These are phyloP conservation scores for Carettochelys insculpta DNA, from an alignment of 2,113 vertebrate genomes.

Conservation along the genomic window DNA sequence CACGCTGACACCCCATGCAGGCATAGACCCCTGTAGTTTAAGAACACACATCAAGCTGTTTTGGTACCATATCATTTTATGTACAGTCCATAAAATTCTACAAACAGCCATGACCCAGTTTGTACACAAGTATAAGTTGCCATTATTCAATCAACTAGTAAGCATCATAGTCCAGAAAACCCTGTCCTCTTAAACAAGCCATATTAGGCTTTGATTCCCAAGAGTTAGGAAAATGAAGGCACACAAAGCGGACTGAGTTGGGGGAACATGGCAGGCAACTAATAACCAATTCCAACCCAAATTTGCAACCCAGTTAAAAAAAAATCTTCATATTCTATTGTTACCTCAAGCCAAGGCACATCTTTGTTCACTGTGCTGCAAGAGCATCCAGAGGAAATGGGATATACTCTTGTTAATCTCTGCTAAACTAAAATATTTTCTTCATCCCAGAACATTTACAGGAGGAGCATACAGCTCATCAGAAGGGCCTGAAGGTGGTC, in stretches of 20 bases:
- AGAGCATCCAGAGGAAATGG: not conserved
- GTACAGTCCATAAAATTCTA: conserved; percentile 15
- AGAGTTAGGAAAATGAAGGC: conserved; percentile 31
- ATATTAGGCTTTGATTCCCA: not conserved
- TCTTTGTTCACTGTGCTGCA: accelerated
- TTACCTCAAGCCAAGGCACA: not conserved
- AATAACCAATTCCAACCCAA: not conserved
- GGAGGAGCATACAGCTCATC: not conserved
- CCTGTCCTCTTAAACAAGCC: not conserved
- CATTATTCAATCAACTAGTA: not conserved
- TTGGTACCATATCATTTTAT: conserved; percentile 6
- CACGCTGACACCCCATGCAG: accelerated
- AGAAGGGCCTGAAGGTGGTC: not conserved
- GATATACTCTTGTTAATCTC: not conserved
- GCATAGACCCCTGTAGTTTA: not conserved
- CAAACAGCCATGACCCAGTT: not conserved
- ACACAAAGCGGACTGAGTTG: conserved; percentile 11
- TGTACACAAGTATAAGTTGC: not conserved
- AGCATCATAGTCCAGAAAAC: not conserved
- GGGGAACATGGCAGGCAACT: not conserved
- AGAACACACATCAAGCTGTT: not conserved
- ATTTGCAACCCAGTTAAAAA: not conserved
- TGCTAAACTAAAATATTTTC: not conserved
- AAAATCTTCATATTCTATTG: not conserved
- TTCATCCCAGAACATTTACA: not conserved